A percentile compares a stretch with the other conserved stretches of the same genome.
These are phyloP conservation scores for Glomeris maerens DNA, from an alignment of 1,140 invertebrate species.

Conservation along the genomic window DNA sequence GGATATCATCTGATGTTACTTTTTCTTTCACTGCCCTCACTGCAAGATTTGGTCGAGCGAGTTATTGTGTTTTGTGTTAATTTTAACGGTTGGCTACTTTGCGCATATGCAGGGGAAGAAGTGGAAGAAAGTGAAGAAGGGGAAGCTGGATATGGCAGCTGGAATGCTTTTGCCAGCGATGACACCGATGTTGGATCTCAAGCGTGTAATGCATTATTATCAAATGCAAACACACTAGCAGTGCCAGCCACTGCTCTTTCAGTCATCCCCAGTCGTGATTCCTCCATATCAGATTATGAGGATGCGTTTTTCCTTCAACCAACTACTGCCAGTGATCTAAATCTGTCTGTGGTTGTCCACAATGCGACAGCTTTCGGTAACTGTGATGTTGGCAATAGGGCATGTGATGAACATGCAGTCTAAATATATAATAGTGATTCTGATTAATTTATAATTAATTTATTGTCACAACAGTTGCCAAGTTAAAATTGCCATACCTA, in stretches of 20 bases:
- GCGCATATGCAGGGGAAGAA: not conserved
- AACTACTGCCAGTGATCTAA: not conserved
- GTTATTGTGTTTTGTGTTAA: not conserved
- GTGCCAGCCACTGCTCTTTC: not conserved
- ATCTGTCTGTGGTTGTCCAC: not conserved
- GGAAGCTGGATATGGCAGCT: not conserved
- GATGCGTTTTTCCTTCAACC: not conserved
- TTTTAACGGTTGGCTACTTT: not conserved
- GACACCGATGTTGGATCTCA: not conserved
- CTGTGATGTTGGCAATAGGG: too few species aligned
- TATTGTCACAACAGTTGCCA: too few species aligned
- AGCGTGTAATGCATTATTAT: not conserved
- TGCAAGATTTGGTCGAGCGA: not conserved
- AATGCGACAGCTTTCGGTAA: too few species aligned
- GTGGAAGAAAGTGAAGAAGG: not conserved
- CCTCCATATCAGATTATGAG: not conserved
- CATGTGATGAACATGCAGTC: too few species aligned
- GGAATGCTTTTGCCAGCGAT: not conserved
- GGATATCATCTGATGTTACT: constrained; percentile 10
- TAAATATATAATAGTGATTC: too few species aligned
- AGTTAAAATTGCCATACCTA: too few species aligned
- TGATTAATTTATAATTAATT: too few species aligned
- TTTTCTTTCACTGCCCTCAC: not conserved
- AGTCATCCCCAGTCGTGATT: not conserved
- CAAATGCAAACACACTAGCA: not conserved